These are phyloP conservation scores for Leucopsar rothschildi DNA, from an alignment of 2,113 vertebrate species.

Conservation along the genomic window DNA sequence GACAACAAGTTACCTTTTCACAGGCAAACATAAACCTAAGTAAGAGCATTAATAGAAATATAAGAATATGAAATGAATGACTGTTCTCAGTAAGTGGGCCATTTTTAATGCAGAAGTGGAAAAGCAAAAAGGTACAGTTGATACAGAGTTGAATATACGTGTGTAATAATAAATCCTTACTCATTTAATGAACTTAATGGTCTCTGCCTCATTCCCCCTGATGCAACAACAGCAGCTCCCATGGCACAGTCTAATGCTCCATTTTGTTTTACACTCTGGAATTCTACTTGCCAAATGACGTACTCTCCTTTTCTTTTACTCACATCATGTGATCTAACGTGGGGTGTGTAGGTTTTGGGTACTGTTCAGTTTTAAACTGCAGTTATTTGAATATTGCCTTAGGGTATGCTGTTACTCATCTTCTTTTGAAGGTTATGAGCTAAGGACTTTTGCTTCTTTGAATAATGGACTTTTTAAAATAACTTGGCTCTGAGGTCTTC, in stretches of 20 bases:
- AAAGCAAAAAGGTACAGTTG: background rate
- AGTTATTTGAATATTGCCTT: background rate
- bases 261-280: background rate
- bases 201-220: background rate
- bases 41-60: background rate
- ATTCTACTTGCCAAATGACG: background rate
- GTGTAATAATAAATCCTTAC: conserved; percentile 14
- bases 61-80: background rate
- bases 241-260: background rate
- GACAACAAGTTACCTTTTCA: background rate
- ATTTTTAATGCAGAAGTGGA: background rate
- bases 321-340: background rate
- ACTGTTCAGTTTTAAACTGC: background rate
- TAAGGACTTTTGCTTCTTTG: background rate
- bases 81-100: background rate
- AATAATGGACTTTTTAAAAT: background rate
- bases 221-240: background rate
- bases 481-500: background rate
- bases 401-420: background rate
- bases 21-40: background rate
- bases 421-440: background rate
- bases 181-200: background rate
- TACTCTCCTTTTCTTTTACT: background rate
- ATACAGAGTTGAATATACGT: background rate
- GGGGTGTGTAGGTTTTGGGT: background rate